These are phyloP conservation scores for Tetranychus piercei DNA, from an alignment of 2,888 invertebrate species.

Conservation along the genomic window DNA sequence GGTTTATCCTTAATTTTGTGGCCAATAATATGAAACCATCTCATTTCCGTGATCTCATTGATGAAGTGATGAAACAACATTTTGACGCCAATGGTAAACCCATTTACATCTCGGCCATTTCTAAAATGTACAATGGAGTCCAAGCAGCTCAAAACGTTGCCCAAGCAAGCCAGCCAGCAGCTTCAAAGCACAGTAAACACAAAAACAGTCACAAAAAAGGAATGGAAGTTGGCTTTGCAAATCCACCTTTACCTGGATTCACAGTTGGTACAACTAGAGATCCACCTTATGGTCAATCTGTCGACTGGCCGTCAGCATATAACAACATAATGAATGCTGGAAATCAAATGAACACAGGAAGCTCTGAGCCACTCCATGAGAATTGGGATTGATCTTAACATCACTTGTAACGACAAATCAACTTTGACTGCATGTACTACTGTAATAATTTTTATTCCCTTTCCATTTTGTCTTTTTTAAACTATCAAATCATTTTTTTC, in stretches of 20 bases:
- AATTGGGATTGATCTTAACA: not conserved
- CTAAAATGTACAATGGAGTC: slow-evolving; percentile 8
- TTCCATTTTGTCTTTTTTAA: too few species aligned
- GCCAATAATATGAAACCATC: slow-evolving; percentile 16
- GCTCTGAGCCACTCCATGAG: slow-evolving; percentile 8
- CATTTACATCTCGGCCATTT: not conserved
- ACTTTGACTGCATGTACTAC: not conserved
- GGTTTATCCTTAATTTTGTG: slow-evolving; percentile 10
- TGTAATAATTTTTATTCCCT: not conserved
- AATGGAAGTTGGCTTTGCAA: slow-evolving; percentile 1
- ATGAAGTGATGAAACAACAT: slow-evolving; percentile 14
- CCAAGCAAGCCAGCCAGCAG: not conserved
- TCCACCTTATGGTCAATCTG: slow-evolving; percentile 1
- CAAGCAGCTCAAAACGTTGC: not conserved
- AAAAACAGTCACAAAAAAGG: slow-evolving; percentile 5
- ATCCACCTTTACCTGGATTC: slow-evolving; percentile 12
- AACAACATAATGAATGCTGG: slow-evolving; percentile 3
- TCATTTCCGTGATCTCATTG: slow-evolving; percentile 13
- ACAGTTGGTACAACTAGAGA: slow-evolving; percentile 7
- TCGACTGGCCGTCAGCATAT: slow-evolving; percentile 9
- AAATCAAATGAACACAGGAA: slow-evolving; percentile 7
- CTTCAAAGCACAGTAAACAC: not conserved
- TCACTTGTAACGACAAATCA: not conserved
- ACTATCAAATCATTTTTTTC: too few species aligned
- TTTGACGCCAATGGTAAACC: slow-evolving; percentile 13